Base-by-base conservation (phyloP, 2,888 invertebrate genomes). In the Trichopoda pennipes region DNA sequence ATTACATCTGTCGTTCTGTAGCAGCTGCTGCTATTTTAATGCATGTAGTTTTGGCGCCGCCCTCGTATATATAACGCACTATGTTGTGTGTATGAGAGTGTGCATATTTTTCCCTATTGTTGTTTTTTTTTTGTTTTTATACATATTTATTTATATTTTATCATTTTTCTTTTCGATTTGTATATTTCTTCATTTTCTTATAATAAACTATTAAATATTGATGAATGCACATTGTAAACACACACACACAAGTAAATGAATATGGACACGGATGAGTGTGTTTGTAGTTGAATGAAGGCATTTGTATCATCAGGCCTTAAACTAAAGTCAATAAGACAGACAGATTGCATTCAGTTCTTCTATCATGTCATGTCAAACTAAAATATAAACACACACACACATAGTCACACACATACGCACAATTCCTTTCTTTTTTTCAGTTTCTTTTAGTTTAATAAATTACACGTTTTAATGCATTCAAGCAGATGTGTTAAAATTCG, bases 401-500 rank as follows among this genome's bases (percentile, higher is more conserved):
- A 28, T n/a, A n/a, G n/a, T n/a, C n/a, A 69, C 64, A 44, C 44
- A 60, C 70, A 60, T 14, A 63, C 53, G 42, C 19, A 53, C 10
- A 53, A 23, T 12, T 53, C 28, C 21, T n/a, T 35, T 35, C 19
- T 55, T 56, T 35, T 55, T 16, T 60, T 49, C 21, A 64, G 49
- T 49, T 64, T 44, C 23, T 53, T 35, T 68, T 58, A 63, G 63
- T 79, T 68, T 69, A 70, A 69, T 68, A 80, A 80, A 80, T 84
- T 82, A 81, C 80, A 83, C 82, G 73, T 86, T 86, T 85, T 85
- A 86, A 86, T 85, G 85, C 85, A 86, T 86, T 85, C 85, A 87
- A 88, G 87, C 90, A 90, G 90, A 89, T 89, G 89, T 89, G 89
- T 89, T 89, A 89, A 90, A 90, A 90, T 90, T 89, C 88, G 89